These are phyloP conservation scores for Apteryx mantelli DNA, from an alignment of 2,113 vertebrate species.

Conservation along the genomic window DNA sequence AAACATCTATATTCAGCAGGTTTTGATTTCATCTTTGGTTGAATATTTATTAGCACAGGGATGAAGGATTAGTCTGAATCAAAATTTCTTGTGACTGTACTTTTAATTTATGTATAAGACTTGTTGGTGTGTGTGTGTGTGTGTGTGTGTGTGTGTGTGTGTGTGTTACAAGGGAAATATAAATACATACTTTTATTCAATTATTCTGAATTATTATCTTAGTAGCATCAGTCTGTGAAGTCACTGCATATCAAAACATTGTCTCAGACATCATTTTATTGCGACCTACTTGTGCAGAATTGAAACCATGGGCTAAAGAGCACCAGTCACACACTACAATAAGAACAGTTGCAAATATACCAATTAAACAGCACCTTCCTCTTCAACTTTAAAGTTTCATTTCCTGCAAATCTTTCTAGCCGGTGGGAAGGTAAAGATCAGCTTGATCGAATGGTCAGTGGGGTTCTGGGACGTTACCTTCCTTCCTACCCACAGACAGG, in stretches of 20 bases:
- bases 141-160: neutral
- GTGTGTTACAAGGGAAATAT: neutral
- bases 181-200: neutral
- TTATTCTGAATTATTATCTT: neutral
- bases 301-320: neutral
- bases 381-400: neutral
- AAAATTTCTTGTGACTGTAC: neutral
- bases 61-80: neutral
- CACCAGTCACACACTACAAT: neutral
- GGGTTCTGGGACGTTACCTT: neutral
- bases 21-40: neutral
- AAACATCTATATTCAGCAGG: neutral
- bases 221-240: neutral
- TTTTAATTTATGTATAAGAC: neutral
- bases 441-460: neutral
- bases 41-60: neutral
- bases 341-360: neutral
- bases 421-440: neutral
- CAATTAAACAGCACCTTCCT: neutral
- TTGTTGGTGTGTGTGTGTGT: rapidly evolving
- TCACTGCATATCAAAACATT: neutral
- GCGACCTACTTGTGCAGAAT: neutral
- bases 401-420: neutral
- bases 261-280: neutral
- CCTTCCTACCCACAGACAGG: neutral